These are phyloP conservation scores for Solea solea DNA, from an alignment of 2,113 vertebrate species.

Conservation along the genomic window DNA sequence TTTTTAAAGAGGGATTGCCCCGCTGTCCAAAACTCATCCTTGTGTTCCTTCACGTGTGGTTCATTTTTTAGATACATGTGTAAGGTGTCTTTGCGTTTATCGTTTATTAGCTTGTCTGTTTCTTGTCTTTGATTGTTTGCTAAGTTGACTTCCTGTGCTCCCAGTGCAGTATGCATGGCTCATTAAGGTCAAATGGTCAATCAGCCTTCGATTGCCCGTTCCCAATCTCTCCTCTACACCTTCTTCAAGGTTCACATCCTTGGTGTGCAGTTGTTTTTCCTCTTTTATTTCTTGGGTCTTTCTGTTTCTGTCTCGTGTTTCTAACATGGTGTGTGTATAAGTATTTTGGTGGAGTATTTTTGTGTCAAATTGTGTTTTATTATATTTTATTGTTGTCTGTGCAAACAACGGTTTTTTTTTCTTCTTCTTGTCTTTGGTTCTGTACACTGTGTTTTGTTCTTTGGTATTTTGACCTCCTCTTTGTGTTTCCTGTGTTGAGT, in stretches of 20 bases:
- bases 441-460: conserved; percentile 45
- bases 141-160: conserved; percentile 58
- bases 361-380: conserved; percentile 26
- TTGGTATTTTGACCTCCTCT: conserved; percentile 41
- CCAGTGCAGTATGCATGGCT: conserved; percentile 68
- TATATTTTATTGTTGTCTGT: conserved; percentile 49
- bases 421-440: conserved; percentile 40
- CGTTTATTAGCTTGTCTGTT: conserved; percentile 37
- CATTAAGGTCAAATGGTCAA: conserved; percentile 64
- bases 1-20: conserved; percentile 76
- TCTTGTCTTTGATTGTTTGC: conserved; percentile 52
- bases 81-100: conserved; percentile 58
- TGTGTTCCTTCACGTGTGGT: conserved; percentile 63
- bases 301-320: conserved; percentile 36
- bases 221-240: conserved; percentile 46
- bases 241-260: conserved; percentile 26
- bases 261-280: neutral
- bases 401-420: conserved; percentile 7
- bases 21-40: conserved; percentile 41
- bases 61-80: conserved; percentile 45
- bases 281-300: conserved; percentile 3
- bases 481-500: conserved; percentile 58
- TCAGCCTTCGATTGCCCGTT: conserved; percentile 52
- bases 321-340: conserved; percentile 22
- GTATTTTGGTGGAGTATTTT: conserved; percentile 39